These are phyloP conservation scores for Strix occidentalis DNA, from an alignment of 2,797 vertebrate genomes.

Conservation along the genomic window DNA sequence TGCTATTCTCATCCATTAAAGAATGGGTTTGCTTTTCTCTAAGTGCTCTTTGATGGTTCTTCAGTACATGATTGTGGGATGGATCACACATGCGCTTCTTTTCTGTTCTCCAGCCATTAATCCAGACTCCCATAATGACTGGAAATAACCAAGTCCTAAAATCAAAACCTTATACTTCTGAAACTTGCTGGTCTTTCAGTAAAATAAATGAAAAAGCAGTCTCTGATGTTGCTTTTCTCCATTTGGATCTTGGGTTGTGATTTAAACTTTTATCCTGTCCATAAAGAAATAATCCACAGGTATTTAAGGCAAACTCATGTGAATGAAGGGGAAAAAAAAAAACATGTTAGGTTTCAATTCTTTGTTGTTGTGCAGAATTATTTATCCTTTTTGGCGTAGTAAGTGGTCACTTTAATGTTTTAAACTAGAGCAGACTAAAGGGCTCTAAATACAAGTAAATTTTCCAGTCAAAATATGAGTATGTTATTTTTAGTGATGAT, in stretches of 20 bases:
- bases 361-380: background rate
- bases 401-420: background rate
- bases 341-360: background rate
- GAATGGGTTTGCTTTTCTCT: background rate
- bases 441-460: background rate
- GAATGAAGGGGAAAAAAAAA: background rate
- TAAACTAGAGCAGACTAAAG: background rate
- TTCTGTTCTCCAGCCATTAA: background rate
- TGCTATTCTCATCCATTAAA: background rate
- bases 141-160: background rate
- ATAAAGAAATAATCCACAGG: background rate
- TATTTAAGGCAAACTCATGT: background rate
- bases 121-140: accelerated
- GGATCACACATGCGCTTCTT: background rate
- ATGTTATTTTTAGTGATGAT: background rate
- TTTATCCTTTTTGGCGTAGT: background rate
- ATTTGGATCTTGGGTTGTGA: background rate
- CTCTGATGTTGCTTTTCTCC: background rate
- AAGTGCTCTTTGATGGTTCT: background rate
- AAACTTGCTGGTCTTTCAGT: background rate
- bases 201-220: background rate
- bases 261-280: background rate
- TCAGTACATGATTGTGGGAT: background rate
- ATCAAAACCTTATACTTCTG: accelerated
- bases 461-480: background rate